Base-by-base conservation (phyloP, 1,140 invertebrate genomes). In the Luehdorfia chinensis region DNA sequence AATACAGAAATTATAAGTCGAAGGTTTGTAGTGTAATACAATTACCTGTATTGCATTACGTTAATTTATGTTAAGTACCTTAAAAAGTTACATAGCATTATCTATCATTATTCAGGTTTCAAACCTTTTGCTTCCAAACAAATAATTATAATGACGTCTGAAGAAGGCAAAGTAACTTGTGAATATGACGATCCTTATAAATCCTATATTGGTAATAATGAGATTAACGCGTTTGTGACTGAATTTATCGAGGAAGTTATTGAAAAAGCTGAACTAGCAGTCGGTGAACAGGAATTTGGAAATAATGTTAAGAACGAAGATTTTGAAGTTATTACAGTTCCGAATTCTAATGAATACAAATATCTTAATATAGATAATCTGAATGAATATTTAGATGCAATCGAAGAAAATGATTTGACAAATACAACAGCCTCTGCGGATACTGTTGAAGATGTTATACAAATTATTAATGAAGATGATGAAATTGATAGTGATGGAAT, bases 41-140 rank as follows among this genome's bases (percentile, higher is more conserved):
- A n/a, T n/a, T n/a, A n/a, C n/a, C n/a, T n/a, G n/a, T n/a, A n/a
- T n/a, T n/a, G n/a, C n/a, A n/a, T n/a, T n/a, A n/a, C n/a, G n/a
- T n/a, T n/a, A n/a, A n/a, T n/a, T n/a, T n/a, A n/a, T n/a, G n/a
- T n/a, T n/a, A n/a, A n/a, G n/a, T n/a, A n/a, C n/a, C n/a, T n/a
- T n/a, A n/a, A n/a, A n/a, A n/a, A n/a, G n/a, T n/a, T n/a, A n/a
- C n/a, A n/a, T n/a, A n/a, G n/a, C n/a, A n/a, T n/a, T n/a, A n/a
- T n/a, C n/a, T n/a, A n/a, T n/a, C n/a, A n/a, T 7, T 27, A 32
- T 7, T 1, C 52, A 81, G 77, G 73, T 8, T 81, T 78, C 55
- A 76, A 75, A 48, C 77, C 75, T 1, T 81, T 76, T 47, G 71
- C 77, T 0, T 70, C 71, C 0, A 78, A 78, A 34, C 66, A 81